A percentile compares a stretch with the other conserved stretches of the same genome.
Evolutionary conservation across 2,888 invertebrate species (phyloP).

Genomic region (Eupithecia exiguata): DNA sequence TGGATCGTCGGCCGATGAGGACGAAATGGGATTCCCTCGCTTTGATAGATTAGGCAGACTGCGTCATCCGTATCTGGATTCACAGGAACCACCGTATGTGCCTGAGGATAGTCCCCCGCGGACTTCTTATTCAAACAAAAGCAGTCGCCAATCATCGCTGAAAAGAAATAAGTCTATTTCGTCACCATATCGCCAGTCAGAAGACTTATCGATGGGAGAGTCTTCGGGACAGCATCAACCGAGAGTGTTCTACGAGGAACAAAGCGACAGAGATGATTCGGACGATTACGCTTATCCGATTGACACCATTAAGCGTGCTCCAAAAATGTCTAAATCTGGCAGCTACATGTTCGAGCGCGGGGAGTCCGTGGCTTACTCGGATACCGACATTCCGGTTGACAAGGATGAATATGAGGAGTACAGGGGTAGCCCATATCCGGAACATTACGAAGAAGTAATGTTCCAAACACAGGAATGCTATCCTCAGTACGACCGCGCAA

Average conservation of each 20-base stretch:
- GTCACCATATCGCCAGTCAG: constrained; percentile 67
- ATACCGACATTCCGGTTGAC: constrained; percentile 72
- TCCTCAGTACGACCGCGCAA: constrained; percentile 74
- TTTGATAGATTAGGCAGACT: constrained; percentile 85
- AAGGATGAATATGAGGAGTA: constrained; percentile 78
- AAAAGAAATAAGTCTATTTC: constrained; percentile 67
- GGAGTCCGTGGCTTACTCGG: constrained; percentile 77
- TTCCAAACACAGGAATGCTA: constrained; percentile 79
- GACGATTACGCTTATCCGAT: constrained; percentile 81
- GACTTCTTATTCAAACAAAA: constrained; percentile 75
- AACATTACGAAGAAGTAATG: constrained; percentile 76
- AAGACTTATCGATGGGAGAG: constrained; percentile 69
- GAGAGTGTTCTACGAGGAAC: constrained; percentile 71
- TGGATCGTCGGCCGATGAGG: constrained; percentile 86
- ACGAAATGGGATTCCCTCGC: constrained; percentile 86
- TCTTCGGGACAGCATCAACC: constrained; percentile 67
- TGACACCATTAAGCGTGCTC: constrained; percentile 80
- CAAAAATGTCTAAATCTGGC: constrained; percentile 73
- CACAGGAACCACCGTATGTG: constrained; percentile 76
- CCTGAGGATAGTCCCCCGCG: constrained; percentile 81
- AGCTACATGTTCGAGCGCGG: constrained; percentile 75
- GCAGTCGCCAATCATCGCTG: constrained; percentile 79
- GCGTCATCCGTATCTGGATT: constrained; percentile 80
- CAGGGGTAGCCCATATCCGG: constrained; percentile 77
- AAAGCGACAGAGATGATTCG: constrained; percentile 78